Evolutionary conservation across 2,797 vertebrate species (phyloP), one percentile per base, ranked within the genome.

Genomic region (Cynopterus sphinx): DNA sequence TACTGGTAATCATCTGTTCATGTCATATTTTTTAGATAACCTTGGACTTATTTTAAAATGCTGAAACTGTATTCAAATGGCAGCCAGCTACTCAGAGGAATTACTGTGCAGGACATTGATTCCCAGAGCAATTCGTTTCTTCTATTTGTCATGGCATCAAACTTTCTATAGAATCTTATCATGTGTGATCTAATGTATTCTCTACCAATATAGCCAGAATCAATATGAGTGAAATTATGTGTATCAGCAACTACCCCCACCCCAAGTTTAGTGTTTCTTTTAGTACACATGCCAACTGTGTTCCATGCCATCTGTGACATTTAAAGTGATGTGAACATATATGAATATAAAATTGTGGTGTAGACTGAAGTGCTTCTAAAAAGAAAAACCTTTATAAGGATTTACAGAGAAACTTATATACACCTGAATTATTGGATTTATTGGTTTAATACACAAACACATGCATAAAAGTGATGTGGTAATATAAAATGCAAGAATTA

Each of bases 11-110:
- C 33, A 53, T 65, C 36, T 74, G 8, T 21, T 90, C 17, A 65
- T 33, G 46, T 36, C 65, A 71, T 12, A 46, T 82, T 71, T 93
- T 90, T 39, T n/a, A 77, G 39, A 59, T 89, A 91, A 49, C 7
- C 12, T 61, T 89, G 28, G 21, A 77, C 39, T 91, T 93, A 81
- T 41, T 87, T 94, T 92, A 74, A 82, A 95, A 89, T 43, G 1
- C 17, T 65, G 7, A 85, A 94, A 63, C 10, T 51, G 5, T 41
- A 67, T 43, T 73, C 55, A 87, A 84, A 46, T 59, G n/a, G 15
- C 2, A 61, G 8, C 26, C 28, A 65, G 49, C 22, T 74, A 51
- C 59, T 74, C 68, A 87, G 61, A 63, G 61, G 33, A 87, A 67
- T 39, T 84, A 59, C 28, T 31, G 3, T 53, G 6, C 21, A 87